phyloP scores from a whole-genome alignment of 2,888 invertebrate species.

The Sepioteuthis lessoniana region DNA sequence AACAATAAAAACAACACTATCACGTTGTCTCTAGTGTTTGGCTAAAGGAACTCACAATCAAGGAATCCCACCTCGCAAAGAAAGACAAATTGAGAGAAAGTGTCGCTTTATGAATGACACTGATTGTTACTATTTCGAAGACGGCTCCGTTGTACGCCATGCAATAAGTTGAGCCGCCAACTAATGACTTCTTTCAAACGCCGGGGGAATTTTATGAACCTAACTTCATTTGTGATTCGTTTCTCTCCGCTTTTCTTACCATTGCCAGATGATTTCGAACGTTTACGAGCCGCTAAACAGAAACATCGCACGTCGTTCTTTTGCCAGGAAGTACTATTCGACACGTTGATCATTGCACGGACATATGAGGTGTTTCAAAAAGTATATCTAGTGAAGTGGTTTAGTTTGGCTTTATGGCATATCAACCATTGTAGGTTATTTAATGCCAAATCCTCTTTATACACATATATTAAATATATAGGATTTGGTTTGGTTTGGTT shows the following conservation, averaged over 20 bases:
- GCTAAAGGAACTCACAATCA: background rate
- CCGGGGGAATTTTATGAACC: background rate
- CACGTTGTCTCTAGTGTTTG: background rate
- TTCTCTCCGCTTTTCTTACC: background rate
- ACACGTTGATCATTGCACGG: no score
- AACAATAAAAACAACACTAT: background rate
- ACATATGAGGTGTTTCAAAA: no score
- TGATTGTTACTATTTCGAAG: no score
- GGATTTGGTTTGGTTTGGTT: no score
- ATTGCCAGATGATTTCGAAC: background rate
- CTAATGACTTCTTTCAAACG: background rate
- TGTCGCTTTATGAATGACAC: background rate
- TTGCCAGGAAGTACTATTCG: no score
- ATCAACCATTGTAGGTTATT: no score
- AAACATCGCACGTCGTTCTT: background rate
- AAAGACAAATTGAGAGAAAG: background rate
- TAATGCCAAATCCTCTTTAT: no score
- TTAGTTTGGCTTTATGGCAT: no score
- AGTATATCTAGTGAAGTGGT: no score
- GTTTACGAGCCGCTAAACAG: background rate
- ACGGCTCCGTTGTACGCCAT: background rate
- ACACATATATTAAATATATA: no score
- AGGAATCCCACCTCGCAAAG: background rate
- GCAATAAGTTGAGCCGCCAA: background rate
- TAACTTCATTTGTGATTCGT: no score